These are phyloP conservation scores for Hirundo rustica DNA, from an alignment of 2,797 vertebrate species.

Conservation along the genomic window DNA sequence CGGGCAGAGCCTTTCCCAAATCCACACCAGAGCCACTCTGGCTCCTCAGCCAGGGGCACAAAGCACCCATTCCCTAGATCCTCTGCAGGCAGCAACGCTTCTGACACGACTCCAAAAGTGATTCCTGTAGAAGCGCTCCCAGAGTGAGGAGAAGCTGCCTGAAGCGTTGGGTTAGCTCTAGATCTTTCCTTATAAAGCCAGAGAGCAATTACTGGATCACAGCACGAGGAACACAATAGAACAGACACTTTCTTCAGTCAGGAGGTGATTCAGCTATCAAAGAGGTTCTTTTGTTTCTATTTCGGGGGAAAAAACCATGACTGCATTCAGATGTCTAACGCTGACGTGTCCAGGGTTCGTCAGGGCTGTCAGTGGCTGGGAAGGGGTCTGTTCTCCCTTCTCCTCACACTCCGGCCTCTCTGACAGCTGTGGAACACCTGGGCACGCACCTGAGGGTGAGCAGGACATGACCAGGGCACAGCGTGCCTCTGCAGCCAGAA, in stretches of 20 bases:
- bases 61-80: background rate
- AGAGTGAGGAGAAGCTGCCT: background rate
- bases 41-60: background rate
- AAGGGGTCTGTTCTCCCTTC: background rate
- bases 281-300: slow-evolving; percentile 44
- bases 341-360: background rate
- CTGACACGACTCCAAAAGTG: background rate
- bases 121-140: background rate
- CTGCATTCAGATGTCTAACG: background rate
- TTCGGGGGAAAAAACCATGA: background rate
- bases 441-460: background rate
- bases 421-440: background rate
- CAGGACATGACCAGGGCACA: background rate
- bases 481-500: background rate
- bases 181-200: slow-evolving; percentile 1
- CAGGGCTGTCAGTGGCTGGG: background rate
- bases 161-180: background rate
- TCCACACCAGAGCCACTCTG: background rate
- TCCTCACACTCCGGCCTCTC: background rate
- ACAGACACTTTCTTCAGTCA: slow-evolving; percentile 9
- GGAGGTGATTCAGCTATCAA: slow-evolving; percentile 37
- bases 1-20: background rate
- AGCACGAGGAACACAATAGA: background rate
- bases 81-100: background rate
- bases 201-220: slow-evolving; percentile 24